Evolutionary conservation across 2,888 invertebrate genomes (phyloP), one percentile per base, ranked within the genome.

Genomic region (Ennomos erosarius): DNA sequence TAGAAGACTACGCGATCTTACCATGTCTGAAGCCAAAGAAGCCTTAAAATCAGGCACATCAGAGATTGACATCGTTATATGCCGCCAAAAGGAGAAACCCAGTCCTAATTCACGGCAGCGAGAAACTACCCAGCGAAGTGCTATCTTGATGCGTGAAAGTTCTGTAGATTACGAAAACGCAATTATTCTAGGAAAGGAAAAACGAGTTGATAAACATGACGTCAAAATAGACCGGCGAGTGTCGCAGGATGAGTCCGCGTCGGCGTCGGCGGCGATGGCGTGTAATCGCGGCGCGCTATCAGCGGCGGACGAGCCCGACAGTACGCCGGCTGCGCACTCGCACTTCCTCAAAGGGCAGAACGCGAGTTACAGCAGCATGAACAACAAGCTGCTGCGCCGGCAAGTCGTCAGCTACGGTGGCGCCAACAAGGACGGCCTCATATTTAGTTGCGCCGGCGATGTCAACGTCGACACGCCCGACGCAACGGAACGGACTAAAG

Each of bases 141-240:
- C 78, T 8, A 61, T 79, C 9, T 65, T 90, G 55, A 93, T 95
- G 92, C 93, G 93, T 63, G 95, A 96, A 83, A 95, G 95, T 78
- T 94, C 94, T 34, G 95, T 95, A 1, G 95, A 95, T 85, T 95
- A 95, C 69, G 95, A 95, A 73, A 95, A 95, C 76, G 93, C 91
- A 42, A 89, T 93, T 53, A 92, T 93, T 59, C 85, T 93, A 67
- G 93, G 93, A 59, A 90, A 91, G 71, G 90, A 89, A 82, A 89
- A 85, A 80, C 88, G 92, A 49, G 75, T 79, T 65, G 86, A 88
- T 81, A 90, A 80, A 85, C 80, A 79, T 87, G 91, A 92, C 69
- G 96, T 93, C 75, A 97, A 94, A 55, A 95, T 93, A 71, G 96
- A 95, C 67, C 97, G 97, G 95, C 67, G 94, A 79, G 64, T 90